phyloP scores from a whole-genome alignment of 1,140 invertebrate genomes.

The Bombus pyrosoma region DNA sequence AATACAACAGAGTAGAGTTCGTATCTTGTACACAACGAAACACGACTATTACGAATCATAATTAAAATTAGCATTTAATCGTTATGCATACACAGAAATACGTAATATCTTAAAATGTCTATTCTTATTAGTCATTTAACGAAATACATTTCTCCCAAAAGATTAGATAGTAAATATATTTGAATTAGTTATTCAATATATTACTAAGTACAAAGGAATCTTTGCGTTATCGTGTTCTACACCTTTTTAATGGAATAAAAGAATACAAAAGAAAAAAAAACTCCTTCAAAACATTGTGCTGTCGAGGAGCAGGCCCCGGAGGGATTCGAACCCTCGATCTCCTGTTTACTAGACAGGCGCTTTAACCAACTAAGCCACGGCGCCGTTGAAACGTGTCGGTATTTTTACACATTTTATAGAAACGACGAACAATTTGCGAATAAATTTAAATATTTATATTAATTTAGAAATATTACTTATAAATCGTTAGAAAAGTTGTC shows the following conservation, averaged over 20 bases:
- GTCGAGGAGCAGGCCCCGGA: conserved; percentile 78
- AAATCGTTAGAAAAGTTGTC: not conserved
- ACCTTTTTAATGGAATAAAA: not conserved
- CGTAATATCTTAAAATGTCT: no score
- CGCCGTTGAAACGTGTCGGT: conserved; percentile 61
- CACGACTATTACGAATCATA: no score
- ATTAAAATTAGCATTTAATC: no score
- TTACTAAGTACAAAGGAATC: not conserved
- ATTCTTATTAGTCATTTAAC: no score
- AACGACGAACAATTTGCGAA: not conserved
- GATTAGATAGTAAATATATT: no score
- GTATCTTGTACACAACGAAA: not conserved
- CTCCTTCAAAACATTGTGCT: not conserved
- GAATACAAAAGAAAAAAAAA: conserved; percentile 33
- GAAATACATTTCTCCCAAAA: no score
- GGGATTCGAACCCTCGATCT: conserved; percentile 84
- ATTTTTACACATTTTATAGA: rapidly evolving
- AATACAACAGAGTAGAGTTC: not conserved
- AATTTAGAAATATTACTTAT: not conserved
- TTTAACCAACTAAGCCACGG: conserved; percentile 85
- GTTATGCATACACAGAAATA: no score
- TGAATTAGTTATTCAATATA: no score
- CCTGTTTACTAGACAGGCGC: conserved; percentile 85
- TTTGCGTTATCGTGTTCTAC: no score
- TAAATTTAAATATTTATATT: not conserved